Percentiles rank a stretch among this genome's conserved stretches.
These are phyloP conservation scores for Acholoe squamosa DNA, from an alignment of 2,888 invertebrate genomes.

Conservation along the genomic window DNA sequence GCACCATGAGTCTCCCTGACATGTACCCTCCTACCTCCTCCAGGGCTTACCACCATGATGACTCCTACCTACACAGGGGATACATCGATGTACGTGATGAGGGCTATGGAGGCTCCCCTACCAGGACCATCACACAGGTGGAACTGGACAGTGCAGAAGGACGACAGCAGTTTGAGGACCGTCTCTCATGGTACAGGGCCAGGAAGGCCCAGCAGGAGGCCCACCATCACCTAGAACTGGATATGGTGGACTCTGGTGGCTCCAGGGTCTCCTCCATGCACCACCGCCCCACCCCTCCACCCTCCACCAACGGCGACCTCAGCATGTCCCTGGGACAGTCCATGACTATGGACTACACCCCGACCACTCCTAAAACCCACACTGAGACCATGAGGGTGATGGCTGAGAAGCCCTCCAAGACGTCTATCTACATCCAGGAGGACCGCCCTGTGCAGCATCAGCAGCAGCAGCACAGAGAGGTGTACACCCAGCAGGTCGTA, in stretches of 20 bases:
- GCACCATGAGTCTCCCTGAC: slow-evolving; percentile 55
- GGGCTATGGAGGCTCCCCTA: slow-evolving; percentile 51
- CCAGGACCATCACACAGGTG: slow-evolving; percentile 35
- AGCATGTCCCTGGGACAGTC: slow-evolving; percentile 70
- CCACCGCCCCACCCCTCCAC: not conserved
- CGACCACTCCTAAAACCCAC: slow-evolving; percentile 41
- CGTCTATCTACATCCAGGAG: not conserved
- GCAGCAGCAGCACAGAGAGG: not conserved
- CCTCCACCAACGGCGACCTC: slow-evolving; percentile 59
- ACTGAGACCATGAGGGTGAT: not conserved
- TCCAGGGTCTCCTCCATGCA: not conserved
- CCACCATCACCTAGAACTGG: not conserved
- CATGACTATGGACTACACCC: slow-evolving; percentile 71
- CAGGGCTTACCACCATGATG: not conserved
- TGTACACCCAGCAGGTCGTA: slow-evolving; percentile 56
- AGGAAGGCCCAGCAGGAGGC: slow-evolving; percentile 31
- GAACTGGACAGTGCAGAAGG: slow-evolving; percentile 20
- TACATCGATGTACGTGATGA: not conserved
- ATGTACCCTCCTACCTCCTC: not conserved
- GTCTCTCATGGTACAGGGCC: slow-evolving; percentile 24
- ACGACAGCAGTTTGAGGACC: slow-evolving; percentile 51
- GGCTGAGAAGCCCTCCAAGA: not conserved
- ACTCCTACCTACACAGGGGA: not conserved
- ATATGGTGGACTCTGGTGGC: not conserved
- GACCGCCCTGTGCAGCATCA: not conserved